Base-by-base conservation (phyloP, 2,888 invertebrate species). In the Ophion obscuratus region DNA sequence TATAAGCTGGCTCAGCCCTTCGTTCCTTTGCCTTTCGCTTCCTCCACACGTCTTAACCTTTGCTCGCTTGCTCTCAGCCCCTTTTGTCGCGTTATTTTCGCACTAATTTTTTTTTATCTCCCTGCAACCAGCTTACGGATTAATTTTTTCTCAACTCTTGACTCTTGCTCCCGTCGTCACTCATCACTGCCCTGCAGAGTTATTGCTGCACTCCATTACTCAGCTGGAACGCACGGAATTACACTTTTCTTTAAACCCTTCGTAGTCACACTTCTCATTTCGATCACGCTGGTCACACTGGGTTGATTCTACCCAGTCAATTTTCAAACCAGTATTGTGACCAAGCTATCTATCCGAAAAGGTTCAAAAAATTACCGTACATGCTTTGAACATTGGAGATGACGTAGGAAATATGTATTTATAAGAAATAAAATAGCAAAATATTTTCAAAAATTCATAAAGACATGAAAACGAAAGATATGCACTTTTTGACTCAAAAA, bases 1-100 rank as follows among this genome's bases (percentile, higher is more conserved):
- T 85, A 87, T 88, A 87, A 88, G 86, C 88, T 86, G 85, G 82
- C 73, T 85, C 82, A 86, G 79, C 62, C 86, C 85, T 27, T 80
- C 61, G 20, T 83, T 76, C 71, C 44, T 47, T 61, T 75, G 62
- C 47, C n/a, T 81, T 62, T 82, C 68, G 66, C 61, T 78, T 61
- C 57, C 75, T 62, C 24, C 9, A 59, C 67, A 73, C 53, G 73
- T 78, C 53, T 67, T 71, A 53, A 78, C 40, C 82, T 68, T 66
- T 61, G 36, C 57, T 77, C 75, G 27, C 57, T 81, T 77, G 68
- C 68, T 67, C 76, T 31, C 57, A 76, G 7, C 80, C 67, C 70
- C 73, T 78, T 53, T 78, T 85, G 75, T 61, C 67, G 36, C 70
- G 71, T 78, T 83, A 73, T 74, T 81, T 79, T 59, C 44, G 68